Base-by-base conservation (phyloP, 2,113 vertebrate species). In the Halichoeres trimaculatus region DNA sequence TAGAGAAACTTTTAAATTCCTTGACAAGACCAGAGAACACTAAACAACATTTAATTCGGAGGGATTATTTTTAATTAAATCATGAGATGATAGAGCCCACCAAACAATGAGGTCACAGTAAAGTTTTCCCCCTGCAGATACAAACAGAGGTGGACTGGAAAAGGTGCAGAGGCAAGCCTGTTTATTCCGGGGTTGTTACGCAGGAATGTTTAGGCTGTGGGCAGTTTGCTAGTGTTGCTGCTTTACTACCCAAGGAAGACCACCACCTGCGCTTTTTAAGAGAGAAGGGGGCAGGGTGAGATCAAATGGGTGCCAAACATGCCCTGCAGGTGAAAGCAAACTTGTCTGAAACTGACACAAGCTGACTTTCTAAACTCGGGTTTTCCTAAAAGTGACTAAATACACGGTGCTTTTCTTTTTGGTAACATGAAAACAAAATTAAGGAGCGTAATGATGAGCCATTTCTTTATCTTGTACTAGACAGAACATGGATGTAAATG, bases 131-230 rank as follows among this genome's bases (percentile, higher is more conserved):
- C 12, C 22, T 52, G 70, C 66, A 83, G 68, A 68, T 45, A 45
- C 43, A 45, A 22, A 71, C 53, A 57, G 55, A 72, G 43, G 53
- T 67, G 10, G 24, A 54, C 19, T 41, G 60, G 74, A 70, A 53
- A 48, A 68, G 45, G 58, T 66, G 77, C 43, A 56, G 66, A 35
- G 65, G 52, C 62, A 67, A 57, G 50, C 48, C 51, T 64, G 53
- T 69, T 76, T 77, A 83, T 73, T 70, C 13, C 69, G 24, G 34
- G 30, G 61, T 85, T 70, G 59, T 78, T 84, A 65, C 59, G 68
- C 14, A 85, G 80, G 83, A 88, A 89, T 85, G 86, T 85, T 85
- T 60, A 70, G 83, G 81, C 85, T 88, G 85, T 56, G 80, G 59
- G 57, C 62, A 52, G 76, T 70, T 51, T 75, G 73, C 57, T 86